Evolutionary conservation across 2,113 vertebrate species (phyloP).

Genomic region (Jacana jacana): DNA sequence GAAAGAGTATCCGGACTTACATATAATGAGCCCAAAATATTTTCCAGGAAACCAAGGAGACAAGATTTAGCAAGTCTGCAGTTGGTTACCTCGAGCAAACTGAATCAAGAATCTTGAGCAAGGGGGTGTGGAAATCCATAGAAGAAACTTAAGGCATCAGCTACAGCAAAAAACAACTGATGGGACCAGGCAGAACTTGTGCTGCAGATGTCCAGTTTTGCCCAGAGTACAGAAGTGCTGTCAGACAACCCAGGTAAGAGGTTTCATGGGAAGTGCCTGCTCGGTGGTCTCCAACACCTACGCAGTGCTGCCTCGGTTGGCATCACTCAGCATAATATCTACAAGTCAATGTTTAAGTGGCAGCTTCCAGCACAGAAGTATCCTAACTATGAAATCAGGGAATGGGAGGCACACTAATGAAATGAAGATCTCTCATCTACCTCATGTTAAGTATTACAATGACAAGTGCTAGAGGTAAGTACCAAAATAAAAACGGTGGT

Average conservation of each 20-base stretch:
- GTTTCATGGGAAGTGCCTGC: background rate
- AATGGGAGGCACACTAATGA: background rate
- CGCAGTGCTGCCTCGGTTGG: background rate
- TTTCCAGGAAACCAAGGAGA: constrained; percentile 49
- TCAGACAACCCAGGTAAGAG: background rate
- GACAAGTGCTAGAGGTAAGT: background rate
- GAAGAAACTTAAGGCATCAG: background rate
- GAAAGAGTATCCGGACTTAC: background rate
- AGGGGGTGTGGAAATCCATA: background rate
- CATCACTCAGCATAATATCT: background rate
- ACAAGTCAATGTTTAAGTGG: background rate
- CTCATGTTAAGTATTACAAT: background rate
- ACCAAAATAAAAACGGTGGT: background rate
- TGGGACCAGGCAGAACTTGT: background rate
- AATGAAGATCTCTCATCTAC: background rate
- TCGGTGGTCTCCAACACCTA: background rate
- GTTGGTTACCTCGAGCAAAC: background rate
- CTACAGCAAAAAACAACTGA: background rate
- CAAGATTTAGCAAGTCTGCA: background rate
- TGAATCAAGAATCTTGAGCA: background rate
- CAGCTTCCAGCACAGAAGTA: background rate
- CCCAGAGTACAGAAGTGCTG: background rate
- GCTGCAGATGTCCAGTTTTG: too few species aligned
- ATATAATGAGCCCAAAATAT: constrained; percentile 20
- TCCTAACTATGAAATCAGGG: background rate